Evolutionary conservation across 2,113 vertebrate species (phyloP), one percentile per base, ranked within the genome.

Genomic region (Sinocyclocheilus maitianheensis): DNA sequence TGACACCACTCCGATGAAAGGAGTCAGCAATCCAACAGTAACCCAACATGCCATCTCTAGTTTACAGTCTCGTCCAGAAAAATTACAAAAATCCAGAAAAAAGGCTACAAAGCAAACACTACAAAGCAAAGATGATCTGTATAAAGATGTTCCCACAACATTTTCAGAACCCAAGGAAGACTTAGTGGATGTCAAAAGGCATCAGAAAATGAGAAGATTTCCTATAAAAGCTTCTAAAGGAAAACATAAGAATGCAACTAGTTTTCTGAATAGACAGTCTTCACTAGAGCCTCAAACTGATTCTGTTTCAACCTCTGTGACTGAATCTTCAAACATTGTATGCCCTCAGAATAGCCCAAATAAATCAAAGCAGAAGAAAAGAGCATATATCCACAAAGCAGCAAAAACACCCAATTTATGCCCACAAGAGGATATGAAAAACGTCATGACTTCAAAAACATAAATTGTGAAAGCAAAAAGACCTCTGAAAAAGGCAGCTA

Each of bases 351-450:
- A 63, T 16, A 80, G 43, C 58, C 78, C 22, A 24, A 80, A 4
- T 37, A 80, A 62, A 63, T n/a, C 37, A 43, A 63, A n/a, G 40
- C 22, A 65, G 63, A 81, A 65, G 37, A 81, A 46, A 26, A 81
- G 22, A 81, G 20, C 12, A 43, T 14, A 48, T 81, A n/a, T 81
- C 34, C 46, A 81, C 12, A 81, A 81, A n/a, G 3, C 7, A 26
- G 16, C 13, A 26, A 16, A 46, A 18, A 46, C n/a, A 30, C 14
- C 51, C 75, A 53, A 77, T 1, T 48, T 77, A 24, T 53, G 24
- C 13, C 78, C 40, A 46, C 78, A 81, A 81, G 40, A 81, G n/a
- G 14, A 81, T 81, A 65, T 20, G 22, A n/a, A 46, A 65, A 46
- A 63, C 22, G n/a, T 24, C 8, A 3, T 10, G 20, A 46, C 13